Evolutionary conservation across 2,888 invertebrate genomes (phyloP).

Genomic region (Adelphocoris suturalis): DNA sequence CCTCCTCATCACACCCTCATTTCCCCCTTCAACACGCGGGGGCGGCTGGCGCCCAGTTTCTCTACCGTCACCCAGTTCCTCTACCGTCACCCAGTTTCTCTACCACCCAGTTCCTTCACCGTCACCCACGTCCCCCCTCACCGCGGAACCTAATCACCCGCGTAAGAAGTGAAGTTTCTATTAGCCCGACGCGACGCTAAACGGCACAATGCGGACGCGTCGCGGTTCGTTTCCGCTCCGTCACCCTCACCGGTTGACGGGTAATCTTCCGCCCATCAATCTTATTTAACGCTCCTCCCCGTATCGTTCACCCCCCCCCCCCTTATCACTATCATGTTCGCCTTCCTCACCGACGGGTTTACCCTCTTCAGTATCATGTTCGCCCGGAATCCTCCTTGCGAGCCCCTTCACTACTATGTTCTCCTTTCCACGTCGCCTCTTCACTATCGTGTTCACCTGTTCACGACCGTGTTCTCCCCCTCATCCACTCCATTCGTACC

Average conservation of each 20-base stretch:
- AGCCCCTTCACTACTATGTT: background rate
- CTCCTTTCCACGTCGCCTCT: background rate
- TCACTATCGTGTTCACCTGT: background rate
- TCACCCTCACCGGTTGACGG: conserved; percentile 6
- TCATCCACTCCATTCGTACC: background rate
- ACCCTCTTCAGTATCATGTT: background rate
- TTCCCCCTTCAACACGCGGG: too few relatives aligned
- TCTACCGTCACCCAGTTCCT: background rate
- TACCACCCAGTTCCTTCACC: background rate
- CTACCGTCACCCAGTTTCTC: background rate
- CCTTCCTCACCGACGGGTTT: background rate
- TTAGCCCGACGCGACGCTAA: conserved; percentile 38
- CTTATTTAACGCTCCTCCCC: conserved; percentile 40
- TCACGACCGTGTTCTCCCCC: background rate
- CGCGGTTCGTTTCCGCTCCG: conserved; percentile 46
- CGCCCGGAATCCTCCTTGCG: background rate
- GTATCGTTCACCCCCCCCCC: conserved; percentile 1
- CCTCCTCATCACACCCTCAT: background rate
- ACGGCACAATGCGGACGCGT: conserved; percentile 19
- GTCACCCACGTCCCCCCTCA: background rate
- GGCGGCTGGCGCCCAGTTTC: background rate
- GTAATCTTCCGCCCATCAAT: conserved; percentile 52
- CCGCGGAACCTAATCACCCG: background rate
- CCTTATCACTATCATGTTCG: background rate
- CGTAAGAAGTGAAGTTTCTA: conserved; percentile 55